A percentile compares a stretch with the other conserved stretches of the same genome.
Evolutionary conservation across 2,888 invertebrate species (phyloP).

Genomic region (Diachrysia chrysitis): DNA sequence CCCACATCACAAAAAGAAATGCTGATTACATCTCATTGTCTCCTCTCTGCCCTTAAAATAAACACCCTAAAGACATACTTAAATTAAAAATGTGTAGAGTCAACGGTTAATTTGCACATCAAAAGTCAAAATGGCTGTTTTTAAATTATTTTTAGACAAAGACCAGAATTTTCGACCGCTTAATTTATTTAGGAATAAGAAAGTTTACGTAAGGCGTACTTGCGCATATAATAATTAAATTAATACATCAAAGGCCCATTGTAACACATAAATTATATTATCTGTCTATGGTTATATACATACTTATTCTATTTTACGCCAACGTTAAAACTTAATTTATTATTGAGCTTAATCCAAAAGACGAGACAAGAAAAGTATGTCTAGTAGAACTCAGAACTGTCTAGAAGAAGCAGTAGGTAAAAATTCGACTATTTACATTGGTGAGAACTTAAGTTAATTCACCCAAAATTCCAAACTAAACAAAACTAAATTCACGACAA

Average conservation of each 20-base stretch:
- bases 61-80: constrained; percentile 37
- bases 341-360: no score
- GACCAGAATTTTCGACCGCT: constrained; percentile 7
- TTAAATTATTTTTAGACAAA: constrained; percentile 38
- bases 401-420: neutral
- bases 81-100: constrained; percentile 42
- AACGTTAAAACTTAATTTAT: no score
- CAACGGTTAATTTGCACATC: constrained; percentile 55
- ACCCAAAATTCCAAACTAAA: neutral
- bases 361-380: neutral
- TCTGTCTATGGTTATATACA: no score
- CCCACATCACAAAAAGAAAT: constrained; percentile 42
- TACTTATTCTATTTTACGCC: no score
- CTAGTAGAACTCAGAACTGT: neutral
- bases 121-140: constrained; percentile 51
- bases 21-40: constrained; percentile 54
- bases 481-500: neutral
- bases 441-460: neutral
- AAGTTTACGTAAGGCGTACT: no score
- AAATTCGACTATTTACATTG: neutral
- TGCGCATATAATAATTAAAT: no score
- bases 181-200: no score
- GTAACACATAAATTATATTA: no score
- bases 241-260: no score
- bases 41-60: constrained; percentile 28